A percentile compares a stretch with the other conserved stretches of the same genome.
Evolutionary conservation across 2,888 invertebrate genomes (phyloP).

Genomic region (Diplazon laetatorius): DNA sequence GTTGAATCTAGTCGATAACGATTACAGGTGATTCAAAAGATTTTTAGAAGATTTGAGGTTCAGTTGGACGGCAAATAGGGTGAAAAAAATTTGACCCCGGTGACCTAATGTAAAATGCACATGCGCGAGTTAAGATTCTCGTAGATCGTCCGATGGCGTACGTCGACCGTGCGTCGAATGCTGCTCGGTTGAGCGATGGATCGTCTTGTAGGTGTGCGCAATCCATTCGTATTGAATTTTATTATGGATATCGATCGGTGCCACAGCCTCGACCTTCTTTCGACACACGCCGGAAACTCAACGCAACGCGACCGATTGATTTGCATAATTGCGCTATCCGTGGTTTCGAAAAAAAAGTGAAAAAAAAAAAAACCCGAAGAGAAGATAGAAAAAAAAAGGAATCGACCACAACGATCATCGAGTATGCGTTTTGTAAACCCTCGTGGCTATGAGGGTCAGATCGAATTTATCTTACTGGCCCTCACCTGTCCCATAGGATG

Average conservation of each 20-base stretch:
- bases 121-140: too few species aligned
- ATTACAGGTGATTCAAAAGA: too few species aligned
- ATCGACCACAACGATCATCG: slow-evolving; percentile 6
- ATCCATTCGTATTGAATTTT: background rate
- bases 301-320: slow-evolving; percentile 39
- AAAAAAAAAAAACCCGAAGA: slow-evolving; percentile 4
- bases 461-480: slow-evolving; percentile 82
- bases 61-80: too few species aligned
- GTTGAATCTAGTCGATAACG: too few species aligned
- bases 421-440: slow-evolving; percentile 74
- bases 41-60: too few species aligned
- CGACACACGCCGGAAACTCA: slow-evolving; percentile 43
- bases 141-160: too few species aligned
- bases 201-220: too few species aligned
- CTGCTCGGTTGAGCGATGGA: background rate
- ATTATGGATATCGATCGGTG: slow-evolving; percentile 37
- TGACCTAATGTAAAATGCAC: too few species aligned
- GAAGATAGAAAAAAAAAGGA: slow-evolving; percentile 7
- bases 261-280: slow-evolving; percentile 61
- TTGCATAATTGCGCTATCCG: slow-evolving; percentile 51
- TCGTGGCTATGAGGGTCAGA: slow-evolving; percentile 80
- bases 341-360: slow-evolving; percentile 9
- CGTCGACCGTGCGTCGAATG: too few species aligned
- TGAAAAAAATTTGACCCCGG: too few species aligned
- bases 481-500: slow-evolving; percentile 81